phyloP scores from a whole-genome alignment of 1,140 invertebrate species.

The Rhopalosiphum padi region DNA sequence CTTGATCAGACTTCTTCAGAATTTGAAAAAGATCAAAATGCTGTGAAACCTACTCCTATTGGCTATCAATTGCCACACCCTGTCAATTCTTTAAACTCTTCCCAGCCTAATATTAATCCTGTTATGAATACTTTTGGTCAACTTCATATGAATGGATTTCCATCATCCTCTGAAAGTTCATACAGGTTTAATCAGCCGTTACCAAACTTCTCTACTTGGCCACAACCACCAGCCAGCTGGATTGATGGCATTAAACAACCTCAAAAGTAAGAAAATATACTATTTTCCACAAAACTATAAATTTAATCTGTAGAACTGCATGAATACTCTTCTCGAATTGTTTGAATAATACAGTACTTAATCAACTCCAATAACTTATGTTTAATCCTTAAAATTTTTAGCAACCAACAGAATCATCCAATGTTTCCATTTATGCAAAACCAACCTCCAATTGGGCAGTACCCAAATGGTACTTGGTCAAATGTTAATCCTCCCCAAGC shows the following conservation, averaged over 20 bases:
- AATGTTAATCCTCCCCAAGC: slow-evolving; percentile 46
- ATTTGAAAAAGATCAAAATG: slow-evolving; percentile 51
- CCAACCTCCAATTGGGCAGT: slow-evolving; percentile 44
- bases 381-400: not conserved
- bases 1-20: slow-evolving; percentile 53
- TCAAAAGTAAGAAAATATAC: slow-evolving; percentile 32
- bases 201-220: slow-evolving; percentile 47
- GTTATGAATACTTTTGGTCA: slow-evolving; percentile 35
- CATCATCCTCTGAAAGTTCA: not conserved
- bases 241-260: slow-evolving; percentile 49
- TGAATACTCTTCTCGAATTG: not conserved
- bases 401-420: slow-evolving; percentile 38
- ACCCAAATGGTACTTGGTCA: slow-evolving; percentile 39
- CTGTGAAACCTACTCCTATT: slow-evolving; percentile 51
- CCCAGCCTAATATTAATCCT: slow-evolving; percentile 34
- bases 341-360: not conserved
- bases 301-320: not conserved
- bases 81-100: not conserved
- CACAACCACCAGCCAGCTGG: slow-evolving; percentile 45
- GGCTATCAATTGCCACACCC: slow-evolving; percentile 47
- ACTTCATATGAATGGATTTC: slow-evolving; percentile 33
- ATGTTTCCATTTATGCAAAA: slow-evolving; percentile 56
- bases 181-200: slow-evolving; percentile 38
- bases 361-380: not conserved
- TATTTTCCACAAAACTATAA: not conserved